Conservation (phyloP, 2,888 invertebrate genomes). For the Allacma fusca region DNA sequence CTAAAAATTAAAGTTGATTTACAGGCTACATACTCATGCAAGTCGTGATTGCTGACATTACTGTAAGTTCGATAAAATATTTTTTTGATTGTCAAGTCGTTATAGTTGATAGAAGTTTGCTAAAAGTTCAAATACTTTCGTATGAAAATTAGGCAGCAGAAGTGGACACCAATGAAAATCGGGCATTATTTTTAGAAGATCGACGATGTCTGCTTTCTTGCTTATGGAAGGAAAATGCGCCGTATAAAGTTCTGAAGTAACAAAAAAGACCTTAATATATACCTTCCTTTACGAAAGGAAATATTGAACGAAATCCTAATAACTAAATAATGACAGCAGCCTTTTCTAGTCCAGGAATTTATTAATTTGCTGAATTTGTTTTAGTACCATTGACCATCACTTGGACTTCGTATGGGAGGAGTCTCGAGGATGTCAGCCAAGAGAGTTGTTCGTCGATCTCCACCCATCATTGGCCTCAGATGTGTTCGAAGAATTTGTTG, state of each 20-base stretch:
- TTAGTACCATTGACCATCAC: slow-evolving; percentile 38
- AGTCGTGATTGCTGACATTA: slow-evolving; percentile 40
- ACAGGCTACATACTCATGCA: slow-evolving; percentile 41
- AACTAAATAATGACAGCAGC: too few relatives aligned
- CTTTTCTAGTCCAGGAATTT: too few relatives aligned
- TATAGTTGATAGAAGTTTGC: too few relatives aligned
- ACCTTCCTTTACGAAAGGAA: too few relatives aligned
- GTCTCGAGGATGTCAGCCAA: slow-evolving; percentile 42
- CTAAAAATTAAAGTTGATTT: slow-evolving; percentile 9
- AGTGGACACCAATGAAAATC: slow-evolving; percentile 41
- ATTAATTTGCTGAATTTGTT: too few relatives aligned
- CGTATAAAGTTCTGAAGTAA: background rate
- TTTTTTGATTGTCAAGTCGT: too few relatives aligned
- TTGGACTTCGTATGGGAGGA: slow-evolving; percentile 38
- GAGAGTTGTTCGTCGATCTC: slow-evolving; percentile 42
- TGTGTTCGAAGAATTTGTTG: slow-evolving; percentile 45
- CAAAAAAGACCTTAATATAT: too few relatives aligned
- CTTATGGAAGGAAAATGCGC: slow-evolving; percentile 27
- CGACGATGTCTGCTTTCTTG: slow-evolving; percentile 19
- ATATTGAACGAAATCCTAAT: too few relatives aligned
- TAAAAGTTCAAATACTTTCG: too few relatives aligned
- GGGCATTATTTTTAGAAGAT: slow-evolving; percentile 22
- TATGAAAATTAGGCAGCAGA: slow-evolving; percentile 44
- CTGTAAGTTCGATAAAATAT: too few relatives aligned
- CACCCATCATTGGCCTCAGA: slow-evolving; percentile 45